phyloP scores from a whole-genome alignment of 2,888 invertebrate genomes.

The Anodontia alba region DNA sequence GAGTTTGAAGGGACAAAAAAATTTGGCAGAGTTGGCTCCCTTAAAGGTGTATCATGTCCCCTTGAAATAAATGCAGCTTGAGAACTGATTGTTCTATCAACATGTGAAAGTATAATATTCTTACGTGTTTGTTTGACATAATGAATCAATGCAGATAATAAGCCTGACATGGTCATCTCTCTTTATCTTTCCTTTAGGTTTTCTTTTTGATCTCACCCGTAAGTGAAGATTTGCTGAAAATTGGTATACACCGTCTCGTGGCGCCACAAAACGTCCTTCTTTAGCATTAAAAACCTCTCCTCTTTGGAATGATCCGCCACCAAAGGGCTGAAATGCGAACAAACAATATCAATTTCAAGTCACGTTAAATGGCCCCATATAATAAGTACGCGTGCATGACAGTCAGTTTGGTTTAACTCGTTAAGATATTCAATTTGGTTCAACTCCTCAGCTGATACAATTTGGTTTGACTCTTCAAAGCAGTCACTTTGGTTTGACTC shows the following conservation, averaged over 20 bases:
- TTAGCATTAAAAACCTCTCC: constrained; percentile 74
- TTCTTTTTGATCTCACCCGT: constrained; percentile 63
- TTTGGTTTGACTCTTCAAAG: no score
- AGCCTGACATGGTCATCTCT: constrained; percentile 72
- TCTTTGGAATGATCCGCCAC: constrained; percentile 77
- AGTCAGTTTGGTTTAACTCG: no score
- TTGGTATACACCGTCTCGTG: constrained; percentile 79
- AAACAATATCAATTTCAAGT: neutral
- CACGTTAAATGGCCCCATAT: neutral
- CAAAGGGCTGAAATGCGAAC: constrained; percentile 75
- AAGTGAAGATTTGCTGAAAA: constrained; percentile 80
- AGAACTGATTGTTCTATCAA: no score
- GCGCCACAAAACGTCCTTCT: constrained; percentile 79
- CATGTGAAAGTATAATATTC: no score
- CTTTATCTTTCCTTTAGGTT: constrained; percentile 53
- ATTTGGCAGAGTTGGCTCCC: no score
- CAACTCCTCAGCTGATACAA: no score
- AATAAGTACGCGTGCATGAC: no score
- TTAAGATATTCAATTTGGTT: no score
- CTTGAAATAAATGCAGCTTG: no score
- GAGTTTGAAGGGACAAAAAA: no score
- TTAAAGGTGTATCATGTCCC: no score
- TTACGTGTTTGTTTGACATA: constrained; percentile 80
- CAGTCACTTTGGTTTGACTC: no score
- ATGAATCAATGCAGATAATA: constrained; percentile 79